Base-by-base conservation (phyloP, 2,113 vertebrate species). In the Bungarus multicinctus region DNA sequence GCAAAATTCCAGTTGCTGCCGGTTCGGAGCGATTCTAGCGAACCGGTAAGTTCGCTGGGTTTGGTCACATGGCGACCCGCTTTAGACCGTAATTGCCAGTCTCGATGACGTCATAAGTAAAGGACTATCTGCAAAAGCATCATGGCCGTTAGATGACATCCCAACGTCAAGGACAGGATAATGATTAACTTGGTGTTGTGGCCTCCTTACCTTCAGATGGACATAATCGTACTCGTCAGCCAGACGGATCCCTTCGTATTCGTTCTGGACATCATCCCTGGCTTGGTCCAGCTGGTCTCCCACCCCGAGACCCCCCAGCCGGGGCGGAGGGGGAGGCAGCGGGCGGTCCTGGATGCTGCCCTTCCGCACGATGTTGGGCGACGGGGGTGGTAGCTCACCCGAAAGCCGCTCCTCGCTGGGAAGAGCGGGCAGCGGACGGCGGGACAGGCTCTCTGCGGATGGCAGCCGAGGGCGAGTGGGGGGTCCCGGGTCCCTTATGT, bases 321-420 rank as follows among this genome's bases (percentile, higher is more conserved):
- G 96, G 90, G 98, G 98, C 10, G 98, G 98, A 2, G 98, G 98
- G 0, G 98, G 98, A 1, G 99, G 99, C 7, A 99, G 97, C 20
- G 98, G 99, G 25, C 98, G 96, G 96, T 99, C 98, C 95, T 99
- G 98, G 94, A 99, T 99, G 97, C 98, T 99, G 16, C 98, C 98
- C 88, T 98, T 99, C 30, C 98, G 98, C 34, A 98, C 98, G 22
- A 98, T 97, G 20, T 97, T 97, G 3, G 96, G 96, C 18, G 98
- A 96, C 0, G 98, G 96, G 54, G 98, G 98, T 0, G 98, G 98
- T 11, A 98, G 98, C 6, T 89, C 91, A 14, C 91, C 94, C 25
- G 87, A 92, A 4, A 94, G 92, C 43, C 92, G 89, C 91, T 97
- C 97, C 0, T 95, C 95, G 87, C 98, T 97, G 0, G 98, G 99